These are phyloP conservation scores for Drosophila rhopaloa DNA, from an alignment of 1,140 invertebrate species.

Conservation along the genomic window DNA sequence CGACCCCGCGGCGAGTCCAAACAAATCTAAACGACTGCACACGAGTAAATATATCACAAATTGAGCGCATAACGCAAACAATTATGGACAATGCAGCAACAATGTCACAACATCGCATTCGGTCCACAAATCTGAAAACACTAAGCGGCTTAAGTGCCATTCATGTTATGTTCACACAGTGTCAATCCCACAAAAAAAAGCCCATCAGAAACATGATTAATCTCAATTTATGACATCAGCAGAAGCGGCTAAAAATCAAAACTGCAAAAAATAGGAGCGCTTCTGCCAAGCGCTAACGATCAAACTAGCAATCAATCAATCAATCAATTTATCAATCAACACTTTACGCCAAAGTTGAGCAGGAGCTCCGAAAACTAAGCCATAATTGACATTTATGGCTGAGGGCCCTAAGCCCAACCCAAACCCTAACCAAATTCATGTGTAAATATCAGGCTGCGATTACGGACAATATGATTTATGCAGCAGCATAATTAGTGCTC, in stretches of 20 bases:
- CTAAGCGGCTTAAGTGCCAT: conserved; percentile 46
- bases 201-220: conserved; percentile 76
- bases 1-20: background rate
- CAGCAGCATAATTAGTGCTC: conserved; percentile 39
- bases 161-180: conserved; percentile 22
- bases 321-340: conserved; percentile 80
- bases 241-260: conserved; percentile 17
- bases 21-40: conserved; percentile 21
- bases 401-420: conserved; percentile 14
- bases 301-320: conserved; percentile 65
- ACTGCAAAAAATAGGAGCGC: conserved; percentile 6
- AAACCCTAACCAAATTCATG: conserved; percentile 19
- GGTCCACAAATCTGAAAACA: conserved; percentile 13
- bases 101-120: conserved; percentile 14
- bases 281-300: conserved; percentile 50
- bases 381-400: conserved; percentile 51
- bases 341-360: conserved; percentile 19
- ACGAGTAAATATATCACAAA: conserved; percentile 41
- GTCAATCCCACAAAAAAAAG: background rate
- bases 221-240: conserved; percentile 79
- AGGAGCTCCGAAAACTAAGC: conserved; percentile 14
- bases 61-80: conserved; percentile 38
- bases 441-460: conserved; percentile 4
- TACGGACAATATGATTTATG: conserved; percentile 40
- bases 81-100: conserved; percentile 44